Base-by-base conservation (phyloP, 1,140 invertebrate species). In the Drosophila equinoxialis region DNA sequence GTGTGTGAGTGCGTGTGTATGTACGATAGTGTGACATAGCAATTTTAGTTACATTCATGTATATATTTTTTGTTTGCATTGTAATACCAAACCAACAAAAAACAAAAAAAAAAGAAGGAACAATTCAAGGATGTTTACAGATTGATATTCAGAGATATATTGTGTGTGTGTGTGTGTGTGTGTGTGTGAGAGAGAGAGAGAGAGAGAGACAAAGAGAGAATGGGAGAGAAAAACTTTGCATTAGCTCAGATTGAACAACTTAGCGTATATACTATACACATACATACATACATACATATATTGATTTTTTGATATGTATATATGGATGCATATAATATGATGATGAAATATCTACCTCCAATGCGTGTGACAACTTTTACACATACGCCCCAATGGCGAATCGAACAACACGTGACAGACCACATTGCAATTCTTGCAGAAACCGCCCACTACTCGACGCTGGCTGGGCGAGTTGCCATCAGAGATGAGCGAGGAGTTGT, bases 321-420 rank as follows among this genome's bases (percentile, higher is more conserved):
- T 48, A 48, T 48, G 23, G 20, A 20, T 48, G 20, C 20, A 23
- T 51, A 23, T 51, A 23, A 60, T 60, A 35, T 39, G 30, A 60
- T 60, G 8, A 35, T n/a, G 14, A 35, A 68, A 70, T 89, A 77
- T 79, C 72, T 92, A 92, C 91, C 91, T 92, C 91, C 91, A 92
- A 67, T 92, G 91, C 59, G 90, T 84, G 77, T 90, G 84, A 71
- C 91, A 92, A 91, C 91, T 92, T 61, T 81, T 87, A 63, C 91
- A 92, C 70, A 92, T 81, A 65, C 82, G 90, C 30, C 91, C 91
- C 77, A 84, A 74, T 35, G 90, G 81, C 45, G 91, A 91, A 65
- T 77, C 77, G 65, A 80, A 84, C 51, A 92, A 74, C 57, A 91
- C 67, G 77, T 91, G 84, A 74, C 91, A 92, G 48, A 82, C 78